These are phyloP conservation scores for Colius striatus DNA, from an alignment of 2,113 vertebrate genomes.

Conservation along the genomic window DNA sequence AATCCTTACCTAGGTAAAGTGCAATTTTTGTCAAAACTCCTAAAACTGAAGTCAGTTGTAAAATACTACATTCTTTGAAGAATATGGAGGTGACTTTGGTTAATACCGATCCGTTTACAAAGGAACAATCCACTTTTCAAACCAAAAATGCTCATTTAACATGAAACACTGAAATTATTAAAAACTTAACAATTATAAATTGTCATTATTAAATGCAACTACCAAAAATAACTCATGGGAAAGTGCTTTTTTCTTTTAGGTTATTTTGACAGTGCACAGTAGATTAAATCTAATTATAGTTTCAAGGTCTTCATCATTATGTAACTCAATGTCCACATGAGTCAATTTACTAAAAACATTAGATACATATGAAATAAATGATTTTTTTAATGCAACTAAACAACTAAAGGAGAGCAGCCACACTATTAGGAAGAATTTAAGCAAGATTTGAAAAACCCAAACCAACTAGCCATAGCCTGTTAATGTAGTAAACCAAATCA, in stretches of 20 bases:
- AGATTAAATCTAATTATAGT: conserved; percentile 46
- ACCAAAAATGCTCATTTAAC: conserved; percentile 7
- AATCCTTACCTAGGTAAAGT: not conserved
- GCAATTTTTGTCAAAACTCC: not conserved
- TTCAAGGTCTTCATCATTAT: conserved; percentile 48
- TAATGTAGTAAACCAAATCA: not conserved
- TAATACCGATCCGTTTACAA: not conserved
- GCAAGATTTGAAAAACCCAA: not conserved
- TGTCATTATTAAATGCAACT: conserved; percentile 9
- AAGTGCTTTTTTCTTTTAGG: not conserved
- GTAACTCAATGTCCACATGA: conserved; percentile 17
- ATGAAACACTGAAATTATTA: not conserved
- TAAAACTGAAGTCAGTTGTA: not conserved
- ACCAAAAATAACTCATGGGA: not conserved
- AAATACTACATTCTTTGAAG: not conserved
- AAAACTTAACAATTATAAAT: conserved; percentile 26
- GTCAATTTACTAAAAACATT: conserved; percentile 15
- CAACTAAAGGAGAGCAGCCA: not conserved
- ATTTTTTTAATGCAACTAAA: conserved; percentile 19
- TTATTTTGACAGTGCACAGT: conserved; percentile 21
- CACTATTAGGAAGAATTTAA: conserved; percentile 21
- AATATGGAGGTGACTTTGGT: not conserved
- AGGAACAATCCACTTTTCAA: conserved; percentile 11
- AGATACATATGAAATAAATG: conserved; percentile 14
- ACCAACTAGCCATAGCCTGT: not conserved